Percentiles rank a stretch among this genome's conserved stretches.
phyloP scores from a whole-genome alignment of 1,140 invertebrate species.

The Eriosoma lanigerum region DNA sequence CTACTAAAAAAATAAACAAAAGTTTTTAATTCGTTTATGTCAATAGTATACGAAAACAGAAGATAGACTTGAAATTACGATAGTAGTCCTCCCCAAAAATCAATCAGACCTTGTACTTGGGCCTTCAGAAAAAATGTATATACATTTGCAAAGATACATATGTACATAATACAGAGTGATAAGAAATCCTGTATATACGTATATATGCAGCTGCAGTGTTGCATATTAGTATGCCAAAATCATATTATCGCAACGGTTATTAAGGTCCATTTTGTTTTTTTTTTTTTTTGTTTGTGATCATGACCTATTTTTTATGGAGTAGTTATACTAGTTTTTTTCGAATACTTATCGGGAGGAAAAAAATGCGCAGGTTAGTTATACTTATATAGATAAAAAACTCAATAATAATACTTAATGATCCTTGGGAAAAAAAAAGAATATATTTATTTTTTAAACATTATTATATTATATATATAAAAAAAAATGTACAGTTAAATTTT shows the following conservation, averaged over 20 bases:
- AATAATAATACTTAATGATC: background rate
- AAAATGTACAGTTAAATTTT: no score
- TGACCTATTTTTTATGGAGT: constrained; percentile 9
- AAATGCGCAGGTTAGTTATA: no score
- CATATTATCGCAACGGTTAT: constrained; percentile 9
- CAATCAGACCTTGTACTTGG: constrained; percentile 18
- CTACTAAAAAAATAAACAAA: background rate
- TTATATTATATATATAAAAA: no score
- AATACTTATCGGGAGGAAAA: no score
- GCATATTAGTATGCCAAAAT: constrained; percentile 9
- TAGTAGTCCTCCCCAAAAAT: background rate
- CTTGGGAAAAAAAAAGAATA: constrained; percentile 5
- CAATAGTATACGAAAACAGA: no score
- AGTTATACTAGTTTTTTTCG: background rate
- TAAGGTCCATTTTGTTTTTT: constrained; percentile 23
- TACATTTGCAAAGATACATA: background rate
- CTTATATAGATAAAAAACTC: no score
- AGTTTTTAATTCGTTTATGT: no score
- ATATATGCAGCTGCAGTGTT: no score
- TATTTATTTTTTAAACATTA: background rate
- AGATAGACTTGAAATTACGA: background rate
- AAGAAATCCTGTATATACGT: no score
- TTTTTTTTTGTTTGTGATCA: background rate
- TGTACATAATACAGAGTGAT: no score
- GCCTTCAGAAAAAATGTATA: background rate